Base-by-base conservation (phyloP, 1,140 invertebrate genomes). In the Sminthurides bifidus region DNA sequence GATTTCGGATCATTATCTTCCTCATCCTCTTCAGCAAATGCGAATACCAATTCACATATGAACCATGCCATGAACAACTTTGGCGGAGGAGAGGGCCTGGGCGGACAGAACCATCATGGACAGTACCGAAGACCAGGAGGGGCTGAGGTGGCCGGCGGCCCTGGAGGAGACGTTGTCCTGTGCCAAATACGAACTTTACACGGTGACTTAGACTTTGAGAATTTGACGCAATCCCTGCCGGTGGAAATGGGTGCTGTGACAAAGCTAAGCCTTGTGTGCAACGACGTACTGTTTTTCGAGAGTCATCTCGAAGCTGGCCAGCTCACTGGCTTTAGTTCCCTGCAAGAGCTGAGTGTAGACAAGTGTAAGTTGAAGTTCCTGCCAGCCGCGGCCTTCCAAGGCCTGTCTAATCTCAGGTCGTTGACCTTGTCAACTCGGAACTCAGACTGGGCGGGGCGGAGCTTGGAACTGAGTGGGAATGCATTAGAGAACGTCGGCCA, bases 391-490 rank as follows among this genome's bases (percentile, higher is more conserved):
- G 80, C 79, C 26, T 80, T 90, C 63, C 69, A 76, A 31, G 75
- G 79, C 41, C 76, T 85, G 35, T 73, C 74, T 57, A 79, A 83
- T 63, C 71, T 90, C 4, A 78, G 78, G 52, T 76, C 75, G 49
- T 70, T 90, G 19, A 76, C 79, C 3, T 69, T 90, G 58, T 77
- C 81, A n/a, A 87, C 84, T 38, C 79, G 80, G 67, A 87, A 87
- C 67, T 81, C 79, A 60, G 83, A 87, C 67, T 85, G 84, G 84
- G 84, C 82, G 2, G 77, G 81, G 24, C 82, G 85, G 76, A 79
- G 78, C 23, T 76, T 87, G 70, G 83, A 84, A 61, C 68, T 87
- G 14, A 75, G 81, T 64, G 73, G 79, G 23, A 79, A 82, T 59
- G 79, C 82, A 51, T 78, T 87, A 48, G 69, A 76, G 10, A 79